phyloP scores from a whole-genome alignment of 2,113 vertebrate genomes.

The Spea multiplicata region DNA sequence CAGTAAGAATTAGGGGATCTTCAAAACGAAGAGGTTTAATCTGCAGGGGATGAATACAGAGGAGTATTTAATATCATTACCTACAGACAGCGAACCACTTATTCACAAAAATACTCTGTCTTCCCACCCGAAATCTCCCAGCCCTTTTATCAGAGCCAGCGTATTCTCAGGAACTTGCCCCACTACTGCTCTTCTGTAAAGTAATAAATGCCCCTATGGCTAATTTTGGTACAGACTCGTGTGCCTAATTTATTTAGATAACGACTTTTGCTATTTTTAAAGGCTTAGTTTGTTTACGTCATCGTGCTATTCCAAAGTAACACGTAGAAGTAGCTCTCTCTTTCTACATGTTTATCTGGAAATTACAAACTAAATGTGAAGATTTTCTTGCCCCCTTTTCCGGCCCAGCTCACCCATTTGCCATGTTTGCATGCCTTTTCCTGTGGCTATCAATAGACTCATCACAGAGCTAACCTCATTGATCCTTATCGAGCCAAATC shows the following conservation, averaged over 20 bases:
- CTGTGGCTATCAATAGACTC: not conserved
- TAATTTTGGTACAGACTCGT: too few relatives aligned
- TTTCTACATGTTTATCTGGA: too few relatives aligned
- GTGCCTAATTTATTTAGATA: too few relatives aligned
- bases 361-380: too few relatives aligned
- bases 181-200: too few relatives aligned
- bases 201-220: too few relatives aligned
- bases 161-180: not conserved
- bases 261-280: too few relatives aligned
- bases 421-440: not conserved
- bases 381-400: not conserved
- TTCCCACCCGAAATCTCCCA: not conserved
- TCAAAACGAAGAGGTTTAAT: not conserved
- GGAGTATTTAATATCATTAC: not conserved
- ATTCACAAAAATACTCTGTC: not conserved
- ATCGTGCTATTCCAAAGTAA: too few relatives aligned
- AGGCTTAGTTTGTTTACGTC: too few relatives aligned
- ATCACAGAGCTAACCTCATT: not conserved
- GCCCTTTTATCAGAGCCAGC: not conserved
- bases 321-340: too few relatives aligned
- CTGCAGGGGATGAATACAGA: not conserved
- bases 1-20: not conserved
- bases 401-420: not conserved
- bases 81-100: not conserved
- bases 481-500: constrained; percentile 50